phyloP scores from a whole-genome alignment of 2,113 vertebrate species.

The Saimiri boliviensis region DNA sequence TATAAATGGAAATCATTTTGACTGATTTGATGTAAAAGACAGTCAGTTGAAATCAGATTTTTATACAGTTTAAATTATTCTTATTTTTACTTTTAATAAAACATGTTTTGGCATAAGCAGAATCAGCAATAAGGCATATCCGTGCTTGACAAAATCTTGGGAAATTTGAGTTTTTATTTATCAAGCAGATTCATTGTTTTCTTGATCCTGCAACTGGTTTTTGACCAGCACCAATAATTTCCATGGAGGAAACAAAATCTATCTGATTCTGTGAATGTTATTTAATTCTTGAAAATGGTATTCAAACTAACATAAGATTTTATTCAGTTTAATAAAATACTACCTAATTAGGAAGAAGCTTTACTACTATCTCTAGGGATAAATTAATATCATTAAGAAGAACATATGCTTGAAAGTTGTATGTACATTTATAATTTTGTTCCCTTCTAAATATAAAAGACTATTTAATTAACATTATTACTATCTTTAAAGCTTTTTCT shows the following conservation, averaged over 20 bases:
- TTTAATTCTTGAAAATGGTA: conserved; percentile 71
- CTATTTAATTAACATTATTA: conserved; percentile 75
- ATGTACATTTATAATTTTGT: conserved; percentile 62
- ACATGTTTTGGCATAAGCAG: conserved; percentile 10
- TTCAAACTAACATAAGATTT: conserved; percentile 71
- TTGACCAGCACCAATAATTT: conserved; percentile 43
- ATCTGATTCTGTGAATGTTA: conserved; percentile 57
- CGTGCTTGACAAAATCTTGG: not conserved
- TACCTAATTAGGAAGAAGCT: conserved; percentile 71
- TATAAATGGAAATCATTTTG: conserved; percentile 19
- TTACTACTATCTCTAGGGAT: conserved; percentile 63
- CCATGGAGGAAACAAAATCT: conserved; percentile 48
- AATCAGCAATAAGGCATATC: not conserved
- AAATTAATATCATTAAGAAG: conserved; percentile 65
- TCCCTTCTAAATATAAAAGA: conserved; percentile 68
- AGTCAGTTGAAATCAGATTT: not conserved
- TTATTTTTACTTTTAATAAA: conserved; percentile 56
- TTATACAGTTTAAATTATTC: conserved; percentile 37
- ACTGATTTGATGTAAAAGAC: conserved; percentile 19
- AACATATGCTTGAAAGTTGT: conserved; percentile 44
- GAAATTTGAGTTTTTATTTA: conserved; percentile 40
- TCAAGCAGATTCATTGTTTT: not conserved
- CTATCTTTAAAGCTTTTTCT: conserved; percentile 68
- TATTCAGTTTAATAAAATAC: conserved; percentile 72
- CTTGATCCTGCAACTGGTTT: conserved; percentile 35